Evolutionary conservation across 2,888 invertebrate genomes (phyloP).

Genomic region (Gandaritis pyraliata): DNA sequence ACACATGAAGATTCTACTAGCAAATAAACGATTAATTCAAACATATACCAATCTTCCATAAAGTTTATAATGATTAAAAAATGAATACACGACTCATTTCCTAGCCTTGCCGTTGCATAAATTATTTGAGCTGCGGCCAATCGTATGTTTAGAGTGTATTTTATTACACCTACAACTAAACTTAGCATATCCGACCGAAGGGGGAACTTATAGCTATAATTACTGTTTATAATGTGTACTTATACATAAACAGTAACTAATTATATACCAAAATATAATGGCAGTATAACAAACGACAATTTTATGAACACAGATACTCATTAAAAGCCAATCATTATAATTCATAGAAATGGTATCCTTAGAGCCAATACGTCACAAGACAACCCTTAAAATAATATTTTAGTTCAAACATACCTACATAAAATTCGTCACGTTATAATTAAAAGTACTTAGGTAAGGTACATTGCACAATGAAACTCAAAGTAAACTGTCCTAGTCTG

Average conservation of each 20-base stretch:
- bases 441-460: too few species aligned
- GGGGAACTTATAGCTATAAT: too few species aligned
- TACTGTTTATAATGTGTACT: not conserved
- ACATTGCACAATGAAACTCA: too few species aligned
- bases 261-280: not conserved
- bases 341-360: not conserved
- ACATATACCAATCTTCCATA: not conserved
- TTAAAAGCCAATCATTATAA: too few species aligned
- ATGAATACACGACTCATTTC: conserved; percentile 6
- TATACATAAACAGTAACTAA: not conserved
- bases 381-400: conserved; percentile 10
- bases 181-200: too few species aligned
- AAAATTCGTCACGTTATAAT: too few species aligned
- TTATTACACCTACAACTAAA: not conserved
- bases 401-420: too few species aligned
- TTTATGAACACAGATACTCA: not conserved
- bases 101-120: conserved; percentile 6
- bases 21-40: conserved; percentile 6
- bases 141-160: not conserved
- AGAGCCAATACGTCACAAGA: conserved; percentile 22
- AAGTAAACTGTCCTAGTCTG: too few species aligned
- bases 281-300: conserved; percentile 7
- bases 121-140: conserved; percentile 14
- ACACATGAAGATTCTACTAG: conserved; percentile 19
- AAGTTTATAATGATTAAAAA: not conserved